A percentile compares a stretch with the other conserved stretches of the same genome.
These are phyloP conservation scores for Gephyroberyx darwinii DNA, from an alignment of 2,797 vertebrate species.

Conservation along the genomic window DNA sequence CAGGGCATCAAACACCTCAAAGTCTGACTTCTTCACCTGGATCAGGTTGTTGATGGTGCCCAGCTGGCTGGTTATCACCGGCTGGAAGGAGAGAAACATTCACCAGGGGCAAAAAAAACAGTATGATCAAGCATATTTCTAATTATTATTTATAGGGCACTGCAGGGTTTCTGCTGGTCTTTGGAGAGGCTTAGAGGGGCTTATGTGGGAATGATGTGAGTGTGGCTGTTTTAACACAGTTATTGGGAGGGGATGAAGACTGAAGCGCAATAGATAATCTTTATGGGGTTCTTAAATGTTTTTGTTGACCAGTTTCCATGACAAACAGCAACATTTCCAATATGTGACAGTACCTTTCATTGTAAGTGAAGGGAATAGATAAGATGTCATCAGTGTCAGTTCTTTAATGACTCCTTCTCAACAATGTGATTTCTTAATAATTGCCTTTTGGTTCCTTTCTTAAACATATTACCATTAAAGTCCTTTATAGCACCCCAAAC, in stretches of 20 bases:
- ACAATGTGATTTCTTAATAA: too few species aligned
- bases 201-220: not conserved
- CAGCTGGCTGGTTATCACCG: slow-evolving; percentile 94
- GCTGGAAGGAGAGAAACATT: slow-evolving; percentile 74
- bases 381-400: too few species aligned
- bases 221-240: not conserved
- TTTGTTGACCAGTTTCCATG: not conserved
- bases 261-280: not conserved
- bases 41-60: slow-evolving; percentile 98
- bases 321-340: not conserved
- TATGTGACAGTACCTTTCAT: too few species aligned
- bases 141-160: slow-evolving; percentile 1
- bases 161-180: not conserved
- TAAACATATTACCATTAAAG: too few species aligned
- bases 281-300: not conserved
- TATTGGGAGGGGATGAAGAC: not conserved
- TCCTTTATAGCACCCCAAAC: too few species aligned
- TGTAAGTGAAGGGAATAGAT: too few species aligned
- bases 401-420: too few species aligned
- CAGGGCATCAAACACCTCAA: slow-evolving; percentile 97
- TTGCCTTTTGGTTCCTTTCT: too few species aligned
- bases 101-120: not conserved
- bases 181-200: not conserved
- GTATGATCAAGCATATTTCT: not conserved
- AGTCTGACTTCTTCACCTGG: slow-evolving; percentile 97